Percentiles rank a stretch among this genome's conserved stretches.
These are phyloP conservation scores for Venustoraphidia nigricollis DNA, from an alignment of 2,888 invertebrate genomes.

Conservation along the genomic window DNA sequence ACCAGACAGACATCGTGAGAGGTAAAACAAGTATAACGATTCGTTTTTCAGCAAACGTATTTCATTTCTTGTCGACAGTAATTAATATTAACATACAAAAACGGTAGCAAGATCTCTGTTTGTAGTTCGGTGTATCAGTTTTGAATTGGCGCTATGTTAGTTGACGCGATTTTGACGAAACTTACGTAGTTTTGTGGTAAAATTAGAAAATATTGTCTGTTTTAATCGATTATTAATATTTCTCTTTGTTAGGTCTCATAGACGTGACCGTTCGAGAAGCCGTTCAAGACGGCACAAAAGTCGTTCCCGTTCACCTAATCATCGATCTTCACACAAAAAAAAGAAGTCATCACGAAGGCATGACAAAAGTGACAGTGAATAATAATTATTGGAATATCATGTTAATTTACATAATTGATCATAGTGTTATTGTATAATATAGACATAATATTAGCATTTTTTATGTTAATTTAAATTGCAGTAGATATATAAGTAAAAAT, in stretches of 20 bases:
- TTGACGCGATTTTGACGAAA: no score
- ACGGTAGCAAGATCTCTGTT: no score
- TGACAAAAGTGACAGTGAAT: conserved; percentile 59
- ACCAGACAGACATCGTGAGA: conserved; percentile 42
- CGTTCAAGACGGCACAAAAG: conserved; percentile 53
- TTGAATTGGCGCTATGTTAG: no score
- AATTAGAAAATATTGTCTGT: neutral
- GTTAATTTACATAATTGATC: neutral
- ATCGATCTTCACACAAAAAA: conserved; percentile 41
- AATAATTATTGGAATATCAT: conserved; percentile 13
- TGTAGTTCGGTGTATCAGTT: no score
- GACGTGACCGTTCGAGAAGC: conserved; percentile 51
- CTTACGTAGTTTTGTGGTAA: no score
- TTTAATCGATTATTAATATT: conserved; percentile 5
- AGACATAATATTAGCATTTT: no score
- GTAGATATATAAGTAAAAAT: no score
- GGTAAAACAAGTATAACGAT: conserved; percentile 25
- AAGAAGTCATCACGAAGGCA: conserved; percentile 54
- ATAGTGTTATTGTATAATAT: neutral
- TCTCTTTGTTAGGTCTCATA: conserved; percentile 35
- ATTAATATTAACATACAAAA: conserved; percentile 14
- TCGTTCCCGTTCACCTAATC: conserved; percentile 52
- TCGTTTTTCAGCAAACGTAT: neutral
- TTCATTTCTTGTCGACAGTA: neutral
- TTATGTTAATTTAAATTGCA: no score